Evolutionary conservation across 1,140 invertebrate genomes (phyloP), one percentile per base, ranked within the genome.

Genomic region (Chrysomallon squamiferum): DNA sequence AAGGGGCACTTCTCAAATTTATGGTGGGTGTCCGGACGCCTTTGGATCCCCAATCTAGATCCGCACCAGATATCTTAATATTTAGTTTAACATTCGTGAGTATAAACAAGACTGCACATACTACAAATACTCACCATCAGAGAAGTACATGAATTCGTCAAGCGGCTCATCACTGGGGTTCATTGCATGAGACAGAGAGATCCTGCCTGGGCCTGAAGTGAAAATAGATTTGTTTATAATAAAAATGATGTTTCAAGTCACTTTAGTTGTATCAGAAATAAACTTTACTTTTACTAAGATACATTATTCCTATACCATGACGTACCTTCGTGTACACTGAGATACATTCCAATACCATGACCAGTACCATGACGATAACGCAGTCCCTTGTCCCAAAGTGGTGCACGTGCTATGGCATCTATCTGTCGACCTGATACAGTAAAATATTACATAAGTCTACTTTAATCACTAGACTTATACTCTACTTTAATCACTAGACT

Each of bases 321-420:
- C 59, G 25, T 71, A 79, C 79, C 77, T 87, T 99, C 97, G 84
- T 99, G 97, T 5, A 99, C 97, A 87, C 97, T 97, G 32, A 99
- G 88, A 86, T 92, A 98, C 62, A 92, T 89, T 0, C 97, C 97
- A 73, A 99, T 92, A 6, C 97, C 97, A 84, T 99, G 97, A 0
- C 97, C 95, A 25, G 97, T 99, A 25, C 97, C 96, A 85, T 99
- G 97, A 0, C 89, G 89, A 86, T 98, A 99, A 86, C 98, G 93
- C 50, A 98, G 84, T 0, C 97, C 97, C 18, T 92, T 90, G 69
- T 93, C 90, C 96, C 97, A 99, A 0, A 99, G 87, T 9, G 89
- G 87, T 68, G 91, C 90, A 13, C 97, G 88, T 0, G 96, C 95
- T 45, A 95, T 87, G 0, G 91, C 90, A 85, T 98, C 95, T 13